These are phyloP conservation scores for Endotricha flammealis DNA, from an alignment of 2,888 invertebrate species.

Conservation along the genomic window DNA sequence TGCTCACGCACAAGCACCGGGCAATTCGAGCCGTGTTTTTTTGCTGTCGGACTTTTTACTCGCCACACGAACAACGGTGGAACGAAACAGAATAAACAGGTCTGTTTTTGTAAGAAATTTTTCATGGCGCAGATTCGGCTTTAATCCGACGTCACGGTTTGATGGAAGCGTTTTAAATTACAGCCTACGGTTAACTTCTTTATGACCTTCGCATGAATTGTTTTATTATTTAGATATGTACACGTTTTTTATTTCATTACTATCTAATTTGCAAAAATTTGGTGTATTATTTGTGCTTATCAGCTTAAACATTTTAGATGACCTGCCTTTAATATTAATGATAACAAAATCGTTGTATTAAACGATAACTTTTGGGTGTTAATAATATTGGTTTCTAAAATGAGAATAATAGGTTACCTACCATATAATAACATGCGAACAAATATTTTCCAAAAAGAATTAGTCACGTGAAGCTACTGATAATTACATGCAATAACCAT, in stretches of 20 bases:
- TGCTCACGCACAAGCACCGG: conserved; percentile 29
- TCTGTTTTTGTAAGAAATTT: conserved; percentile 43
- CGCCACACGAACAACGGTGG: conserved; percentile 33
- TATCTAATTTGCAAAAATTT: too few species aligned
- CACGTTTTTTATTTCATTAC: too few species aligned
- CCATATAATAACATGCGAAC: too few species aligned
- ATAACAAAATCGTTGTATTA: too few species aligned
- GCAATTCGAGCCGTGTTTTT: conserved; percentile 32
- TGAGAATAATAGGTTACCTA: too few species aligned
- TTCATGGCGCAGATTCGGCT: conserved; percentile 39
- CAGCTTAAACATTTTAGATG: too few species aligned
- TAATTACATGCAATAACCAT: conserved; percentile 1
- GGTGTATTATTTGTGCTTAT: too few species aligned
- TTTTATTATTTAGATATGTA: too few species aligned
- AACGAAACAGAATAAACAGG: conserved; percentile 52
- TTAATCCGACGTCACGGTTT: conserved; percentile 30
- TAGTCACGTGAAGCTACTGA: neutral
- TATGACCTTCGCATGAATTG: conserved; percentile 19
- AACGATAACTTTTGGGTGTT: too few species aligned
- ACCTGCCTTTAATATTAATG: too few species aligned
- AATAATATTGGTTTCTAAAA: too few species aligned
- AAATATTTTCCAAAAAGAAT: too few species aligned
- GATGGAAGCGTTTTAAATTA: conserved; percentile 43
- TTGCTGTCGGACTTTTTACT: conserved; percentile 35
- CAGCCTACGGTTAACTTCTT: conserved; percentile 29